These are phyloP conservation scores for Neodon shergylaensis DNA, from an alignment of 2,113 vertebrate species.

Conservation along the genomic window DNA sequence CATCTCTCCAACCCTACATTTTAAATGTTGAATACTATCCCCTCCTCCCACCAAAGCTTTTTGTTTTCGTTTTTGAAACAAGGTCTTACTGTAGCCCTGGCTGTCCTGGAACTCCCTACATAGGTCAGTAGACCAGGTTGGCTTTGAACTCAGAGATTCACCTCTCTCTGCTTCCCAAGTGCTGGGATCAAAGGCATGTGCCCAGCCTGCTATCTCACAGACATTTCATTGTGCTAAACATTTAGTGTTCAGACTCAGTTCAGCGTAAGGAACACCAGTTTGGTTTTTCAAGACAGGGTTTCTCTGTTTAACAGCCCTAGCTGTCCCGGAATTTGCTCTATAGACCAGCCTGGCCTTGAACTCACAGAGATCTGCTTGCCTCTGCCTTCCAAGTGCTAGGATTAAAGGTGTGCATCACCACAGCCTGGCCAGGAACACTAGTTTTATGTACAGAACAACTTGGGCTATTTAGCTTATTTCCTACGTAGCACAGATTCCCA, in stretches of 20 bases:
- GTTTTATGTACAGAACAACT: background rate
- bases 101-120: background rate
- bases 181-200: background rate
- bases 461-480: background rate
- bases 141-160: background rate
- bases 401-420: too few species aligned
- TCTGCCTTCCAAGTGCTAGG: too few species aligned
- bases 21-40: background rate
- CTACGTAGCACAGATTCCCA: background rate
- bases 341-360: too few species aligned
- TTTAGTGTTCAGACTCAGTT: background rate
- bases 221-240: background rate
- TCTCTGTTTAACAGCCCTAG: too few species aligned
- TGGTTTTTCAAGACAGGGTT: too few species aligned
- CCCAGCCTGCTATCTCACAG: background rate
- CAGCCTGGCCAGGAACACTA: background rate
- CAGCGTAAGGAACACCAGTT: background rate
- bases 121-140: background rate
- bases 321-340: too few species aligned
- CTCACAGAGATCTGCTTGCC: too few species aligned
- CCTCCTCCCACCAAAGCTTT: too few species aligned
- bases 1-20: background rate
- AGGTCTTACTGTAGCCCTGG: background rate
- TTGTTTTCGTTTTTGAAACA: background rate
- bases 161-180: background rate